phyloP scores from a whole-genome alignment of 2,888 invertebrate genomes.

The Entomobrya proxima region DNA sequence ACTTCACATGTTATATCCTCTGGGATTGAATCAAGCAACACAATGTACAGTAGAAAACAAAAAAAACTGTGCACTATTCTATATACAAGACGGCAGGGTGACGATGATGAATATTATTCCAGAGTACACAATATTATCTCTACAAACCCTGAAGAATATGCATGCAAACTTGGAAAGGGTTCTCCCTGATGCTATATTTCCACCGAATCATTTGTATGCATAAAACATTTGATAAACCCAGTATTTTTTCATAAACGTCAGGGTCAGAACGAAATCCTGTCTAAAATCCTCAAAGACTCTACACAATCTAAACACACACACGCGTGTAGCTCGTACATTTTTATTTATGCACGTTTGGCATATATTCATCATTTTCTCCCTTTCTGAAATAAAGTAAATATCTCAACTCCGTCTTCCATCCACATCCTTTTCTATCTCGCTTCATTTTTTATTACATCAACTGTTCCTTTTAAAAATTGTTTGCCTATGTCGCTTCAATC shows the following conservation, averaged over 20 bases:
- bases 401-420: background rate
- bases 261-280: background rate
- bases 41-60: background rate
- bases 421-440: background rate
- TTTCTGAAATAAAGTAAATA: background rate
- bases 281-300: background rate
- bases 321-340: background rate
- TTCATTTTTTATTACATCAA: background rate
- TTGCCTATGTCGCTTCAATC: background rate
- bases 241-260: background rate
- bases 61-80: background rate
- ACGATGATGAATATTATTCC: conserved; percentile 11
- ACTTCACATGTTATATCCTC: background rate
- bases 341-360: background rate
- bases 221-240: background rate
- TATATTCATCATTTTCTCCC: conserved; percentile 15
- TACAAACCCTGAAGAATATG: background rate
- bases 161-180: background rate
- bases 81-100: background rate
- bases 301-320: background rate
- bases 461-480: background rate
- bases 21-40: background rate
- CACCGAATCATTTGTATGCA: background rate
- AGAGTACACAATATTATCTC: background rate
- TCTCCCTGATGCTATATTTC: background rate